Evolutionary conservation across 2,888 invertebrate species (phyloP).

Genomic region (Drosophila eohydei): DNA sequence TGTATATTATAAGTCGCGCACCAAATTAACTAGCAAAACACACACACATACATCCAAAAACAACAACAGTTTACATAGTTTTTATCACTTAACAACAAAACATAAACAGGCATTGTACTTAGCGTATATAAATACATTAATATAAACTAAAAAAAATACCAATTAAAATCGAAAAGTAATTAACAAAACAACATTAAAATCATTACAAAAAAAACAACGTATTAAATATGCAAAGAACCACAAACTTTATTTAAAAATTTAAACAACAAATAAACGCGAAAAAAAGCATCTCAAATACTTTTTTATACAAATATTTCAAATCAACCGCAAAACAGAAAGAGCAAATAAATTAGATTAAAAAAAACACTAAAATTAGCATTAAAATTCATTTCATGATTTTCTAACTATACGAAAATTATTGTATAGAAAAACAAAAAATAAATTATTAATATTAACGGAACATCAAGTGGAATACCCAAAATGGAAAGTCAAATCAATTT

Average conservation of each 20-base stretch:
- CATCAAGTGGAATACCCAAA: slow-evolving; percentile 26
- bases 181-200: slow-evolving; percentile 44
- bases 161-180: slow-evolving; percentile 52
- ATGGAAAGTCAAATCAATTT: slow-evolving; percentile 53
- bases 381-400: slow-evolving; percentile 64
- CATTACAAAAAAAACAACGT: slow-evolving; percentile 17
- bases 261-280: slow-evolving; percentile 6
- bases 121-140: slow-evolving; percentile 41
- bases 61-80: slow-evolving; percentile 35
- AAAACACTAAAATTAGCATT: slow-evolving; percentile 33
- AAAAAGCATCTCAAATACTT: slow-evolving; percentile 18
- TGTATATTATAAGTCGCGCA: slow-evolving; percentile 45
- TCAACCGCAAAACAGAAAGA: slow-evolving; percentile 39
- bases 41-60: slow-evolving; percentile 21
- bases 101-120: slow-evolving; percentile 62
- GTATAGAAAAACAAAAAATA: slow-evolving; percentile 36
- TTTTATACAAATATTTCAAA: slow-evolving; percentile 31
- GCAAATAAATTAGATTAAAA: slow-evolving; percentile 5
- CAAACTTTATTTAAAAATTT: slow-evolving; percentile 3
- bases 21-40: slow-evolving; percentile 46
- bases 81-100: slow-evolving; percentile 46
- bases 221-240: slow-evolving; percentile 2
- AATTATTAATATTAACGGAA: slow-evolving; percentile 52
- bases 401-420: slow-evolving; percentile 46
- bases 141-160: slow-evolving; percentile 28